Evolutionary conservation across 2,888 invertebrate genomes (phyloP).

Genomic region (Synanthedon andrenaeformis): DNA sequence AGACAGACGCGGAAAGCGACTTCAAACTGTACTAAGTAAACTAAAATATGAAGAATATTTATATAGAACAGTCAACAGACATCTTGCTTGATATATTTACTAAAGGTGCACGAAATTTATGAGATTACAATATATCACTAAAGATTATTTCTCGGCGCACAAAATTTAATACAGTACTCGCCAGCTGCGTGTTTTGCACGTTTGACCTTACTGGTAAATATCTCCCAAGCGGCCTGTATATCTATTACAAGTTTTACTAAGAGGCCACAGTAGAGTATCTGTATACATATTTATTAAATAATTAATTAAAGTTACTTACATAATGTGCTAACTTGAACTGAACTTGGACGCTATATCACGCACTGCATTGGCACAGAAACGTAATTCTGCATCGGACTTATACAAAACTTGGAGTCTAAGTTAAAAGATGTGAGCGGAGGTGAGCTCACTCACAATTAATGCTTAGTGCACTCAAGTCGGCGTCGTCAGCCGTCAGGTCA

Average conservation of each 20-base stretch:
- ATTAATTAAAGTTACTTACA: neutral
- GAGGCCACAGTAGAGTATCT: constrained; percentile 8
- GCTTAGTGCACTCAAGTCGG: constrained; percentile 39
- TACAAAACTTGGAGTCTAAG: no score
- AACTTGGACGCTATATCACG: neutral
- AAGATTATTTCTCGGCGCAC: no score
- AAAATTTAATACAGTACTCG: neutral
- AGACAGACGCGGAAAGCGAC: no score
- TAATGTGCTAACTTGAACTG: neutral
- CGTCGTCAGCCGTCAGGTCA: constrained; percentile 32
- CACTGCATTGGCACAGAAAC: neutral
- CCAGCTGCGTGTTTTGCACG: constrained; percentile 5
- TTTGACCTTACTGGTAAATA: constrained; percentile 17
- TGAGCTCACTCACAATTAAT: constrained; percentile 44
- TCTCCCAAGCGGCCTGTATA: constrained; percentile 29
- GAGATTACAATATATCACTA: no score
- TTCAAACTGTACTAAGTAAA: no score
- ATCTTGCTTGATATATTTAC: no score
- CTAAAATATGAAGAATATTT: no score
- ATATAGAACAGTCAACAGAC: no score
- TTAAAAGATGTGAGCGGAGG: constrained; percentile 12
- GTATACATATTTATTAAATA: neutral
- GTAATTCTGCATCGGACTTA: no score
- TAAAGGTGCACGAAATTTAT: neutral
- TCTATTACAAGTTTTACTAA: constrained; percentile 35